Conservation (phyloP, 2,797 vertebrate species). For the Acipenser ruthenus region DNA sequence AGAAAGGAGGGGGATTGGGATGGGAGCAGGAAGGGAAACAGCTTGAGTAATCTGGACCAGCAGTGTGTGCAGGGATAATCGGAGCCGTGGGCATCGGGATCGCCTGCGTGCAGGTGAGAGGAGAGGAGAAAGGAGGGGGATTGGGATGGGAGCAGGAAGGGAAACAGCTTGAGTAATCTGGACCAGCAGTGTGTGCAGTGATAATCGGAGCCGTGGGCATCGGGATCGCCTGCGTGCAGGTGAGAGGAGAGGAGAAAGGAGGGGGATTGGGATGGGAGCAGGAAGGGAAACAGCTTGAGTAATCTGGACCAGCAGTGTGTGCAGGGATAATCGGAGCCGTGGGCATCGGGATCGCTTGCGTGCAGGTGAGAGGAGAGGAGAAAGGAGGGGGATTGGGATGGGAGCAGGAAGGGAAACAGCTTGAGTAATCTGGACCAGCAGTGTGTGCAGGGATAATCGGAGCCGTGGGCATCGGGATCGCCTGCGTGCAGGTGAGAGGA, state of each 20-base stretch:
- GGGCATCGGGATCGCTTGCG: conserved; percentile 83
- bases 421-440: no score
- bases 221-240: conserved; percentile 89
- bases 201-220: conserved; percentile 84
- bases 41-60: no score
- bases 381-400: not conserved
- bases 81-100: conserved; percentile 84
- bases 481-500: conserved; percentile 79
- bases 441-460: not conserved
- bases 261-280: not conserved
- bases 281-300: no score
- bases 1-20: not conserved
- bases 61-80: not conserved
- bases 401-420: no score
- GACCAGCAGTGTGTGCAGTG: not conserved
- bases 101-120: conserved; percentile 82
- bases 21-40: no score
- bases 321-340: conserved; percentile 60
- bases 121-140: not conserved
- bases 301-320: not conserved
- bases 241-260: conserved; percentile 31
- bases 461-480: conserved; percentile 84
- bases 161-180: no score
- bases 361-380: conserved; percentile 65
- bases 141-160: not conserved